Conservation (phyloP, 2,113 vertebrate species). For the Phaethornis superciliosus region DNA sequence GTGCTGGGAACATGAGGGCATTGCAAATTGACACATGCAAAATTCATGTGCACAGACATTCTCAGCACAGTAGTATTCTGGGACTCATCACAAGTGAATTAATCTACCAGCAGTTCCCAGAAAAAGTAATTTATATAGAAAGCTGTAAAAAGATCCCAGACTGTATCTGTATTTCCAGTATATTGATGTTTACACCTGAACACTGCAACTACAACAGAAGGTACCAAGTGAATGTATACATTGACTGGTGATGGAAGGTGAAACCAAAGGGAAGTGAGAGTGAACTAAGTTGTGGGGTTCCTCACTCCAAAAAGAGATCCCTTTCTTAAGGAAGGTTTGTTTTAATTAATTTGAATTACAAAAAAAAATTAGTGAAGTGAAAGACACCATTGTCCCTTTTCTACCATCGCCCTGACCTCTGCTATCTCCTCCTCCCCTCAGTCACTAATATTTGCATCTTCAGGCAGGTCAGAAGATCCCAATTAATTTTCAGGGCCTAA, state of each 20-base stretch:
- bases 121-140: neutral
- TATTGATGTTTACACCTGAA: neutral
- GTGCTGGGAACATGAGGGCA: neutral
- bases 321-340: neutral
- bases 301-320: neutral
- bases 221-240: constrained; percentile 15
- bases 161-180: neutral
- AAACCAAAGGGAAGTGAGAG: constrained; percentile 32
- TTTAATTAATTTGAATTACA: constrained; percentile 50
- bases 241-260: neutral
- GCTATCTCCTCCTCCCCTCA: neutral
- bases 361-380: constrained; percentile 7
- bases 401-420: neutral
- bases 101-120: neutral
- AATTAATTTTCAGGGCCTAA: neutral
- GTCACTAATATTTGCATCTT: neutral
- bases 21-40: neutral
- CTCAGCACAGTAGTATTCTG: neutral
- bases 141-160: neutral
- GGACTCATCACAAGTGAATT: neutral
- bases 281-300: neutral
- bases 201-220: neutral
- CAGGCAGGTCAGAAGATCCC: neutral
- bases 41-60: neutral
- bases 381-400: neutral